A percentile compares a stretch with the other conserved stretches of the same genome.
phyloP scores from a whole-genome alignment of 2,888 invertebrate genomes.

The Latheticus oryzae region DNA sequence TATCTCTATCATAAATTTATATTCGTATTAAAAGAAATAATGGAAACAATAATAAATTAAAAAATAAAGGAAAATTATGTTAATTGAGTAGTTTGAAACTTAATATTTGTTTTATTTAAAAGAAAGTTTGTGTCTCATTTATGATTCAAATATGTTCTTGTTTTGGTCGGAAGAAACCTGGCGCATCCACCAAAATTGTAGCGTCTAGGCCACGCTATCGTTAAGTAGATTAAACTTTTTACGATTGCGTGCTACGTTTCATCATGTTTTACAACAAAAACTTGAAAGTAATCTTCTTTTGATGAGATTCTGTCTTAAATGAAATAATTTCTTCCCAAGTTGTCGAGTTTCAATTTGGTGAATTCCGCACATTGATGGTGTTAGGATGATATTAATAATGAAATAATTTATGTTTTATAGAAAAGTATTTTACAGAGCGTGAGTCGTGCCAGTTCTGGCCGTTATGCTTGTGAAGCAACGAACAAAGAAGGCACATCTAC shows the following conservation, averaged over 20 bases:
- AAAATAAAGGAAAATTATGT: no score
- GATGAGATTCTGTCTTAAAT: background rate
- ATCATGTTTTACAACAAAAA: constrained; percentile 7
- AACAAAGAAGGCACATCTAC: constrained; percentile 83
- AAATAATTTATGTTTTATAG: constrained; percentile 6
- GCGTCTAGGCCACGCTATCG: constrained; percentile 4
- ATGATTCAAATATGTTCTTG: constrained; percentile 9
- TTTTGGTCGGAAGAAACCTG: background rate
- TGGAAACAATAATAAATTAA: no score
- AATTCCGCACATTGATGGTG: constrained; percentile 18
- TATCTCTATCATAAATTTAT: no score
- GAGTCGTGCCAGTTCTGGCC: constrained; percentile 76
- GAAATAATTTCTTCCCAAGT: constrained; percentile 21
- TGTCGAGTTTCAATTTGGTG: background rate
- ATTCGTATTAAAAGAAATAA: no score
- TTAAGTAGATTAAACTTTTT: constrained; percentile 23
- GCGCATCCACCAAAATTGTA: constrained; percentile 20
- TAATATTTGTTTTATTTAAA: no score
- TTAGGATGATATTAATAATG: constrained; percentile 15
- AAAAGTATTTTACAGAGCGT: constrained; percentile 68
- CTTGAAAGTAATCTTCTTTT: background rate
- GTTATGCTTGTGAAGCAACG: constrained; percentile 82
- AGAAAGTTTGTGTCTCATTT: no score
- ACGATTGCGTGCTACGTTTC: constrained; percentile 3
- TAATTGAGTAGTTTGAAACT: no score